Evolutionary conservation across 2,113 vertebrate species (phyloP), one percentile per base, ranked within the genome.

Genomic region (Dissostichus mawsoni): DNA sequence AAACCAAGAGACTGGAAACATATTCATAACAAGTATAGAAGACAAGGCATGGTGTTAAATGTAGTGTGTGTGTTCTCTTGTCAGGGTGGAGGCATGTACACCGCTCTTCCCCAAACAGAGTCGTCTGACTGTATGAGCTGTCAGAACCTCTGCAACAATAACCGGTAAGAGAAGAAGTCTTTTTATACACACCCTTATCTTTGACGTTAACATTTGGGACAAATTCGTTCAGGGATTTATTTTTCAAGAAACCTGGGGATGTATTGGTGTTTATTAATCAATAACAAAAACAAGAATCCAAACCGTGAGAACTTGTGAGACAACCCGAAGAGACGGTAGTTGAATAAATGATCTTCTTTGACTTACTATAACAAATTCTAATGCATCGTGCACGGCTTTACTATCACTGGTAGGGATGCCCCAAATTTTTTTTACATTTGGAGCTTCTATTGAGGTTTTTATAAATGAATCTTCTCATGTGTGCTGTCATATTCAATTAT

Each of bases 71-170:
- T 59, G 33, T 62, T 64, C 23, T 83, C 63, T 77, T 55, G 55
- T 41, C 90, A 99, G 98, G 96, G 96, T 0, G 95, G 95, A 13
- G 93, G 95, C 14, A 8, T 96, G 77, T 98, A 97, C 89, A 94
- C 95, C 0, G 81, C 97, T 0, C 85, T 97, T 11, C 95, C 97
- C 0, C 97, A 96, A 83, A 89, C 92, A 0, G 97, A 98, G 76
- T 95, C 96, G 0, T 72, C 95, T 0, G 97, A 98, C 48, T 98
- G 98, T 53, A 83, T 96, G 87, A 97, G 82, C 90, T 99, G 98
- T 91, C 95, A 98, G 61, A 99, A 99, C 16, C 97, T 98, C 67
- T 96, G 96, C 70, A 99, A 99, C 94, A 99, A 99, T 56, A 99
- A 99, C 93, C 97, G 98, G 98, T 99, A 86, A 82, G 80, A 72